Base-by-base conservation (phyloP, 2,113 vertebrate species). In the Nyctibius bracteatus region DNA sequence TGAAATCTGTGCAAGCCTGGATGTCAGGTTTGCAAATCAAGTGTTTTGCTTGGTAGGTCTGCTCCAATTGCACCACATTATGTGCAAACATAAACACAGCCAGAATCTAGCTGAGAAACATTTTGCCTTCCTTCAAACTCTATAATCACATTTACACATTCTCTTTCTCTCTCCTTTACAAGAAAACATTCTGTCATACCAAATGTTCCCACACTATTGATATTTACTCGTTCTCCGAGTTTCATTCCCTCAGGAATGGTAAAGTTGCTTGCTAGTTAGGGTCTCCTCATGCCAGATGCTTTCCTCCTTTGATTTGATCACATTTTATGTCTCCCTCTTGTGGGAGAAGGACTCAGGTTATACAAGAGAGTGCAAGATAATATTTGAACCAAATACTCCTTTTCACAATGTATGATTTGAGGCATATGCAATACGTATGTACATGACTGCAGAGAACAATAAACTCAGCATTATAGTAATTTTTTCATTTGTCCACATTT, bases 131-230 rank as follows among this genome's bases (percentile, higher is more conserved):
- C 63, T 93, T 96, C 81, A 93, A 88, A 93, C 67, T 80, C 93
- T 78, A 73, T 58, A 93, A 66, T 70, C 92, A 67, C 88, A 86
- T 94, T 83, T 88, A 73, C 46, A 82, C 46, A 90, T 85, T 63
- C 71, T 92, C 84, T 82, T 94, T 90, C 78, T 88, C 79, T 90
- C 49, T 73, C 41, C 41, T 95, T 90, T 74, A 62, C 49, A 88
- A 70, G 88, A 90, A 96, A 96, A 96, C 96, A 95, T 97, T 96
- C 94, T 97, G 96, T 80, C 90, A 93, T 43, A 96, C 96, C 96
- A 97, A 96, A 93, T 95, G 96, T 92, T 96, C 81, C 35, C 39
- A 66, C 35, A 37, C n/a, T 92, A 85, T 79, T 93, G 92, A 58
- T 97, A 90, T 93, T 96, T 95, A 90, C 39, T 66, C 2, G 0